phyloP scores from a whole-genome alignment of 2,797 vertebrate genomes.

The Anisognathus igniventris region DNA sequence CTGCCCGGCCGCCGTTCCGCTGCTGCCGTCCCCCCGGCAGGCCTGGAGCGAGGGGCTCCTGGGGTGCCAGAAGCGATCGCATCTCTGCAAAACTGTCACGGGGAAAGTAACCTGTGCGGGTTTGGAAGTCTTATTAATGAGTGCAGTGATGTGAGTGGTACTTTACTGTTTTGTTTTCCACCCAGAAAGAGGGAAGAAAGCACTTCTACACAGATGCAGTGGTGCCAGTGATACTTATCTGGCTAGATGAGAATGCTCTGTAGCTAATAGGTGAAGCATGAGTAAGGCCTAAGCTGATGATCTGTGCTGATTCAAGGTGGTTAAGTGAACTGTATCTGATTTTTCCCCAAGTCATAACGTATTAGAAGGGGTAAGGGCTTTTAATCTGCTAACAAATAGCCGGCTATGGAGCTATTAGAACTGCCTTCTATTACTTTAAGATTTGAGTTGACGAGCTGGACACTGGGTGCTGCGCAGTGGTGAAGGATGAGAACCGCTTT shows the following conservation, averaged over 20 bases:
- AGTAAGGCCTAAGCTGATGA: neutral
- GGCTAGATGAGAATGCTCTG: neutral
- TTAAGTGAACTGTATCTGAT: neutral
- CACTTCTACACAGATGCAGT: neutral
- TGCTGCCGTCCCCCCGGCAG: neutral
- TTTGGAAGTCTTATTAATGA: neutral
- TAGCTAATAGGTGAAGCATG: neutral
- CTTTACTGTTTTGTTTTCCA: neutral
- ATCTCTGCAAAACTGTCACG: neutral
- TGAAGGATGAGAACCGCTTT: neutral
- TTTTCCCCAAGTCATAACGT: neutral
- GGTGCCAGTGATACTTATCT: neutral
- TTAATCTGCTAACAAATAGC: neutral
- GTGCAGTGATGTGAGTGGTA: accelerated
- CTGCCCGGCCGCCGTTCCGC: neutral
- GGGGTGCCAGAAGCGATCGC: neutral
- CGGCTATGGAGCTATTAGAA: neutral
- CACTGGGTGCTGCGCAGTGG: neutral
- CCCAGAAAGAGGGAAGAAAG: neutral
- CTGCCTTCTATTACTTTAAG: constrained; percentile 14
- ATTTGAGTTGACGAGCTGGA: neutral
- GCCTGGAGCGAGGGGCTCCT: neutral
- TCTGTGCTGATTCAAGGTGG: neutral
- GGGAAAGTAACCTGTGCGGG: neutral
- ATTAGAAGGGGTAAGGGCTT: neutral